Percentiles rank a stretch among this genome's conserved stretches.
Conservation (phyloP, 2,797 vertebrate species). For the Sebastes variabilis region DNA sequence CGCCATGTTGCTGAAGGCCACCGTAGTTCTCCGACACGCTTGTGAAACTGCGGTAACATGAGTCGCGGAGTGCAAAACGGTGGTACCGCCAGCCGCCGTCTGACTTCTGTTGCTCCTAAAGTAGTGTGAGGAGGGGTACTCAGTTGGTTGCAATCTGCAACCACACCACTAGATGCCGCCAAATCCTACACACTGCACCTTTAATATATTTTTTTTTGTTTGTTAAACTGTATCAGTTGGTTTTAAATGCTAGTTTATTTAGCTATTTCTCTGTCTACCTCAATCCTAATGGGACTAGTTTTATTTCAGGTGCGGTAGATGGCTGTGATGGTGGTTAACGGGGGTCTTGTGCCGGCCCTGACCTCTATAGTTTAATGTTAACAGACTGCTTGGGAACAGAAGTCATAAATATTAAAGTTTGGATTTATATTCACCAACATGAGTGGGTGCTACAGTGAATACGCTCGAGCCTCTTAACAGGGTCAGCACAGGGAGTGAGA, state of each 20-base stretch:
- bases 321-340: background rate
- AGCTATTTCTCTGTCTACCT: background rate
- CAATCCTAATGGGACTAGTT: background rate
- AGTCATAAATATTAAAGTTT: conserved; percentile 25
- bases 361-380: background rate
- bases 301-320: no score
- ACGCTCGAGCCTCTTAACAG: background rate
- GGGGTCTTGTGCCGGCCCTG: background rate
- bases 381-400: conserved; percentile 1
- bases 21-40: no score
- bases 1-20: no score
- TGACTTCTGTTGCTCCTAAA: no score
- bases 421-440: conserved; percentile 47
- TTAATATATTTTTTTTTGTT: background rate
- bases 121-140: no score
- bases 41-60: no score
- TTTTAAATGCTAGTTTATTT: background rate
- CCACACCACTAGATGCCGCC: no score
- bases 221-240: background rate
- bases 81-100: no score
- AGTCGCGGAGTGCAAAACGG: no score
- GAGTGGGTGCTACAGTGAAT: conserved; percentile 23
- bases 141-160: no score
- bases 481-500: background rate
- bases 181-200: no score